These are phyloP conservation scores for Corythoichthys haematopterus DNA, from an alignment of 2,113 vertebrate genomes.

Conservation along the genomic window DNA sequence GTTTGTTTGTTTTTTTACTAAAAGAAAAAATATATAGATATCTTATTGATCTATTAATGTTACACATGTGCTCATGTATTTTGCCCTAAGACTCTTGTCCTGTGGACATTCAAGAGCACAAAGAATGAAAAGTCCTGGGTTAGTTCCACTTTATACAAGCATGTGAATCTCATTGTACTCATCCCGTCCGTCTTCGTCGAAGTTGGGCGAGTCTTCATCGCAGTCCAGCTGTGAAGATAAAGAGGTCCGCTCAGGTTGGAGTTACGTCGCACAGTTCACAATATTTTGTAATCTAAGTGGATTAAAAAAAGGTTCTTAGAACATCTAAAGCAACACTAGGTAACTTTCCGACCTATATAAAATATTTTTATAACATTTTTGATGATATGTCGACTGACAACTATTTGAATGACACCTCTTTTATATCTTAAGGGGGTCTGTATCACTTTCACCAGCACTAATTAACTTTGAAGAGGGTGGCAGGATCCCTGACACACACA, in stretches of 20 bases:
- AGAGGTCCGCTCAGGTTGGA: slow-evolving; percentile 6
- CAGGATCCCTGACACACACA: too few relatives aligned
- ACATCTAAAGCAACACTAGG: too few relatives aligned
- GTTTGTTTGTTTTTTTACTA: background rate
- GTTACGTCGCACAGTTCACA: background rate
- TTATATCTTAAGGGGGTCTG: too few relatives aligned
- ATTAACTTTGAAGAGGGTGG: too few relatives aligned
- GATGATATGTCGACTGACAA: too few relatives aligned
- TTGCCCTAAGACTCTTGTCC: background rate
- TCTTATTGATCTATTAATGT: background rate
- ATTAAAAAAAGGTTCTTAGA: too few relatives aligned
- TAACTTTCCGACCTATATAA: too few relatives aligned
- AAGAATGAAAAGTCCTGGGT: background rate
- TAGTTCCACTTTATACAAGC: slow-evolving; percentile 76
- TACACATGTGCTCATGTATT: background rate
- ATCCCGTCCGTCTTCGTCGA: slow-evolving; percentile 89
- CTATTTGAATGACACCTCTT: too few relatives aligned
- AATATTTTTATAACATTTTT: too few relatives aligned
- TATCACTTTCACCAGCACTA: too few relatives aligned
- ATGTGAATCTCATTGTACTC: slow-evolving; percentile 98
- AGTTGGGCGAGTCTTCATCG: slow-evolving; percentile 90
- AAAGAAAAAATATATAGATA: background rate
- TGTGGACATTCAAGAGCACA: background rate
- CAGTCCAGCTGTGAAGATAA: slow-evolving; percentile 80
- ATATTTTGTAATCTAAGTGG: too few relatives aligned